Conservation (phyloP, 2,797 vertebrate genomes). For the Intellagama lesueurii region DNA sequence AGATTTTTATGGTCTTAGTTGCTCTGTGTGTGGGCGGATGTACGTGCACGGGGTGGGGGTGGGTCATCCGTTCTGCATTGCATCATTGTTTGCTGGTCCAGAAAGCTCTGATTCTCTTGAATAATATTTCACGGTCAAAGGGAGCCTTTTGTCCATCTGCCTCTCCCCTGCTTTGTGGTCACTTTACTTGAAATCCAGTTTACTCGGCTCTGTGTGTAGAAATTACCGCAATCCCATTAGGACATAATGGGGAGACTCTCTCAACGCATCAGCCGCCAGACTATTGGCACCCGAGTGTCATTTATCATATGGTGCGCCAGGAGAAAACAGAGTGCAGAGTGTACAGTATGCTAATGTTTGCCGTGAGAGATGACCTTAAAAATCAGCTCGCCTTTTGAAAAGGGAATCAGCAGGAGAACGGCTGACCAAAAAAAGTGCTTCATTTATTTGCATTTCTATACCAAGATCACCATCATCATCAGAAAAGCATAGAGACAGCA, state of each 20-base stretch:
- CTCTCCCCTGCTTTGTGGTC: neutral
- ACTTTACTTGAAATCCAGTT: neutral
- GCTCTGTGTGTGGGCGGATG: neutral
- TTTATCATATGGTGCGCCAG: neutral
- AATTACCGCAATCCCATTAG: constrained; percentile 28
- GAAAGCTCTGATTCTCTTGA: constrained; percentile 11
- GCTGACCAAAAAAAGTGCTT: neutral
- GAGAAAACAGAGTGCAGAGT: constrained; percentile 35
- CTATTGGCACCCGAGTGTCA: constrained; percentile 28
- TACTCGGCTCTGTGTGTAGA: constrained; percentile 6
- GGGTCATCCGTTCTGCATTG: constrained; percentile 4
- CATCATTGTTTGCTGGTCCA: neutral
- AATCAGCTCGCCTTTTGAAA: constrained; percentile 47
- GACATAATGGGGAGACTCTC: constrained; percentile 6
- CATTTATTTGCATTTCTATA: constrained; percentile 15
- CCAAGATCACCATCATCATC: constrained; percentile 6
- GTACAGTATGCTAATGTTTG: constrained; percentile 51
- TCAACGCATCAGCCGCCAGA: accelerated
- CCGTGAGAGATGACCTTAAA: constrained; percentile 55
- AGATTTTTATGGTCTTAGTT: neutral
- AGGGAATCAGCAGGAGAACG: constrained; percentile 35
- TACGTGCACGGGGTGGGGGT: neutral
- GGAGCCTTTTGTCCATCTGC: constrained; percentile 25
- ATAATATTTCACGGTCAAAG: accelerated
- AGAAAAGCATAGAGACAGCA: constrained; percentile 20